Evolutionary conservation across 2,797 vertebrate species (phyloP).

Genomic region (Danio albolineatus): DNA sequence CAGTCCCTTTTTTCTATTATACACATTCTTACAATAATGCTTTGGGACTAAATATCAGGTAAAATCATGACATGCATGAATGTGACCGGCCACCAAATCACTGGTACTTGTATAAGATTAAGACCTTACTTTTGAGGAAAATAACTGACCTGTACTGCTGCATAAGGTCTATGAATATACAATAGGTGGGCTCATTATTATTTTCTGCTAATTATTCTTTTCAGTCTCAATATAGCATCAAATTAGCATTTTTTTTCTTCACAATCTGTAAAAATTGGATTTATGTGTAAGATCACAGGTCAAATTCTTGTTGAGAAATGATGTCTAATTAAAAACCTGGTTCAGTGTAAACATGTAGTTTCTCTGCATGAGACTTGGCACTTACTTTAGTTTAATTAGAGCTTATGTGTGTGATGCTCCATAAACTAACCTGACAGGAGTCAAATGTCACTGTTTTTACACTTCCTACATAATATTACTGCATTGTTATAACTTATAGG

Average conservation of each 20-base stretch:
- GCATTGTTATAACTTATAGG: not conserved
- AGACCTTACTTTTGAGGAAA: no score
- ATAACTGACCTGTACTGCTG: not conserved
- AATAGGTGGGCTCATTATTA: not conserved
- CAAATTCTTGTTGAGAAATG: not conserved
- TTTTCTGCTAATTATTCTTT: no score
- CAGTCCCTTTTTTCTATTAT: not conserved
- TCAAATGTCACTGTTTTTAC: constrained; percentile 1
- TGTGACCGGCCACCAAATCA: not conserved
- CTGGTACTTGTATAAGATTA: no score
- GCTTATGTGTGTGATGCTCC: not conserved
- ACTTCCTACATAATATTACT: not conserved
- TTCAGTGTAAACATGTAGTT: not conserved
- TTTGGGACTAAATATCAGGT: not conserved
- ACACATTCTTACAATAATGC: not conserved
- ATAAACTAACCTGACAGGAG: constrained; percentile 18
- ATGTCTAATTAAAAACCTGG: not conserved
- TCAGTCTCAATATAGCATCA: not conserved
- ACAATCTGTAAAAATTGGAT: not conserved
- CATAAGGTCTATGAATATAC: not conserved
- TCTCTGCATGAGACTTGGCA: constrained; percentile 3
- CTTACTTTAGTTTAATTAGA: constrained; percentile 11
- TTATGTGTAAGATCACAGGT: not conserved
- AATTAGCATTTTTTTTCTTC: not conserved
- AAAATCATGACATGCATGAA: not conserved